These are phyloP conservation scores for Epinephelus malabaricus DNA, from an alignment of 2,797 vertebrate genomes.

Conservation along the genomic window DNA sequence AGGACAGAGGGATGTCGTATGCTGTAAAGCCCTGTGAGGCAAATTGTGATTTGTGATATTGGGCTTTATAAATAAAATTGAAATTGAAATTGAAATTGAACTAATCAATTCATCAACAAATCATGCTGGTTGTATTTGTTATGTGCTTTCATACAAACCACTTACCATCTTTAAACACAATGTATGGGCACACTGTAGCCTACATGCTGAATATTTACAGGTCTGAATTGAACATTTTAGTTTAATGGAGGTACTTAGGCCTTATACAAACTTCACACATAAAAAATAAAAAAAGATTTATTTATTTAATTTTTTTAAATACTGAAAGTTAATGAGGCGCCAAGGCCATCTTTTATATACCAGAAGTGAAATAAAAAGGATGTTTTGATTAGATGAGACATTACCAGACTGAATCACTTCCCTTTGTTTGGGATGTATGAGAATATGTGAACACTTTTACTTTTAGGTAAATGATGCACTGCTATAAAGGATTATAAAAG, in stretches of 20 bases:
- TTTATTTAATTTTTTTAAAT: constrained; percentile 41
- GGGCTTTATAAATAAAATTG: too few relatives aligned
- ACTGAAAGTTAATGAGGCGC: constrained; percentile 60
- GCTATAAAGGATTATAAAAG: constrained; percentile 23
- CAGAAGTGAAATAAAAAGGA: constrained; percentile 52
- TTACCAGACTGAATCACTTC: constrained; percentile 49
- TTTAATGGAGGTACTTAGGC: constrained; percentile 45
- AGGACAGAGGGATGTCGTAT: too few relatives aligned
- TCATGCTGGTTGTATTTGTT: background rate
- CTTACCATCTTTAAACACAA: background rate
- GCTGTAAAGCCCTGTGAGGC: too few relatives aligned
- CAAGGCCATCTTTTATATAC: constrained; percentile 64
- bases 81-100: too few relatives aligned
- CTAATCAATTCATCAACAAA: background rate
- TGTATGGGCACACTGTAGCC: background rate
- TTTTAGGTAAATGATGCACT: constrained; percentile 36
- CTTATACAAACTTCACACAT: constrained; percentile 32
- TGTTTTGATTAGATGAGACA: constrained; percentile 52
- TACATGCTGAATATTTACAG: background rate
- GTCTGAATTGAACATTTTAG: background rate
- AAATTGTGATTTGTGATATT: too few relatives aligned
- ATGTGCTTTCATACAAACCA: background rate
- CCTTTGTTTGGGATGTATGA: constrained; percentile 39
- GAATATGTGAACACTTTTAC: constrained; percentile 41
- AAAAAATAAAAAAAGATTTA: background rate